Evolutionary conservation across 1,140 invertebrate species (phyloP).

Genomic region (Caerostris extrusa): DNA sequence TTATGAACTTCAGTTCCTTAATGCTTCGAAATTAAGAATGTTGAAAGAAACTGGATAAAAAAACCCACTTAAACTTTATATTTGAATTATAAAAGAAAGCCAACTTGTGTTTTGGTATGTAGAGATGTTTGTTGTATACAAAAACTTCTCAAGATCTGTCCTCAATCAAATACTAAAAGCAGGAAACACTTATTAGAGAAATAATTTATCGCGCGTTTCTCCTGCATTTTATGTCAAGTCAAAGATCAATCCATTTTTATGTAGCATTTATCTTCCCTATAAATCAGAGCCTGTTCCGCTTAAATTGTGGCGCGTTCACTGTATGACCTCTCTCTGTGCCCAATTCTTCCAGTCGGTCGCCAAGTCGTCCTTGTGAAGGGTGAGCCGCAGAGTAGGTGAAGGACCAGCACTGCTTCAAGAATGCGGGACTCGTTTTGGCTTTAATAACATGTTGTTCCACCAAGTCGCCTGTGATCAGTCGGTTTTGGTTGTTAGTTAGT

Average conservation of each 20-base stretch:
- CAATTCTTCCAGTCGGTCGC: not conserved
- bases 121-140: too few relatives aligned
- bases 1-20: too few relatives aligned
- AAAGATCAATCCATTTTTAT: not conserved
- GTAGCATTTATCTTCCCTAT: not conserved
- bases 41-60: too few relatives aligned
- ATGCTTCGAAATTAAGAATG: too few relatives aligned
- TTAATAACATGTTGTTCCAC: too few relatives aligned
- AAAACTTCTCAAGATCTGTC: not conserved
- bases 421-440: not conserved
- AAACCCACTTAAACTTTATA: too few relatives aligned
- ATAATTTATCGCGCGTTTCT: not conserved
- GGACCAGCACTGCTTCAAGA: not conserved
- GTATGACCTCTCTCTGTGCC: not conserved
- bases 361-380: conserved; percentile 40
- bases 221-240: not conserved
- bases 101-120: too few relatives aligned
- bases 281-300: not conserved
- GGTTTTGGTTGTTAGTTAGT: too few relatives aligned
- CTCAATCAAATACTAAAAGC: not conserved
- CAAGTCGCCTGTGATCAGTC: too few relatives aligned
- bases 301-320: not conserved
- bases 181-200: not conserved
- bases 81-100: too few relatives aligned
- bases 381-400: conserved; percentile 14